Evolutionary conservation across 2,797 vertebrate genomes (phyloP).

Genomic region (Ptychadena robeensis): DNA sequence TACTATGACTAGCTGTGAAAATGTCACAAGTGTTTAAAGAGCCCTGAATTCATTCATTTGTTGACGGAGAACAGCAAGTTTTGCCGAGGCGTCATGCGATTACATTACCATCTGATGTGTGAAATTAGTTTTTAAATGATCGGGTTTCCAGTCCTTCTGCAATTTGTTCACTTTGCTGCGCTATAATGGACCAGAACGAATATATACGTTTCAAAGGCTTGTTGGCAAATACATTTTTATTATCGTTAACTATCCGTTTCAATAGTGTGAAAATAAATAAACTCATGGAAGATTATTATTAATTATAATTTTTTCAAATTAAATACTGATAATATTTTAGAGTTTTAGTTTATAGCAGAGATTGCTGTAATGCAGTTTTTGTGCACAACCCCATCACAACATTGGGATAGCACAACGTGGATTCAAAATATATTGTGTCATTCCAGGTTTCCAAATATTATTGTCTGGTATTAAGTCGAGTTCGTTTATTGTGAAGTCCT

Average conservation of each 20-base stretch:
- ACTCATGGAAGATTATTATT: background rate
- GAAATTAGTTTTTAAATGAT: slow-evolving; percentile 51
- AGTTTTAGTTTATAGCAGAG: too few relatives aligned
- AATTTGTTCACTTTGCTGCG: slow-evolving; percentile 26
- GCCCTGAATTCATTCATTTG: background rate
- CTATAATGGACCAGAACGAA: slow-evolving; percentile 28
- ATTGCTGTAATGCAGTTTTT: too few relatives aligned
- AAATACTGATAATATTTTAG: background rate
- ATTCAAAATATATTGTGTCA: too few relatives aligned
- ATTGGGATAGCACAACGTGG: too few relatives aligned
- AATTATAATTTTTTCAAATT: background rate
- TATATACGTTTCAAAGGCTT: slow-evolving; percentile 13
- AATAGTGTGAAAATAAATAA: background rate
- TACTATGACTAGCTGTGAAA: slow-evolving; percentile 25
- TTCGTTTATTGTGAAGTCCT: too few relatives aligned
- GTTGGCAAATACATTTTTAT: slow-evolving; percentile 4
- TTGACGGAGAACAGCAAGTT: slow-evolving; percentile 25
- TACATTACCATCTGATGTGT: slow-evolving; percentile 53
- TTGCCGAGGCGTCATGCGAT: background rate
- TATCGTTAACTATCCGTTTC: slow-evolving; percentile 10
- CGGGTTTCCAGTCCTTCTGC: background rate
- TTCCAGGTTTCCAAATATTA: too few relatives aligned
- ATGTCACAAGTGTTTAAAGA: slow-evolving; percentile 30
- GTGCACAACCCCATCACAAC: too few relatives aligned
- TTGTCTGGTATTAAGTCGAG: too few relatives aligned